Evolutionary conservation across 2,797 vertebrate species (phyloP).

Genomic region (Sebastes ruberrimus): DNA sequence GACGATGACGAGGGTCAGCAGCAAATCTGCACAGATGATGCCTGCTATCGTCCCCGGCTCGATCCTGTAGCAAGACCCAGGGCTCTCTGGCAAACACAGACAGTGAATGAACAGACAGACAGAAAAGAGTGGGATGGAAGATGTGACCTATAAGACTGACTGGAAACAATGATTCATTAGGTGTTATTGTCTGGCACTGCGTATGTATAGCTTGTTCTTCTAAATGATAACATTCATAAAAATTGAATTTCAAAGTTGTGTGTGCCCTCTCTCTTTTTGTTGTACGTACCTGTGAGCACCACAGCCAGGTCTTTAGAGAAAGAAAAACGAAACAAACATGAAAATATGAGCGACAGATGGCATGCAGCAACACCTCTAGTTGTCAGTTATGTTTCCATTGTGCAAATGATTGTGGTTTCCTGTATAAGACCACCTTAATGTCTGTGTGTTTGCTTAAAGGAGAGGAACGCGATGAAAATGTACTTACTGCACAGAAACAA

Average conservation of each 20-base stretch:
- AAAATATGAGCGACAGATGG: not conserved
- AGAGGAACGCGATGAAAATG: not conserved
- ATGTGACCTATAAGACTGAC: not conserved
- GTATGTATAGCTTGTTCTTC: not conserved
- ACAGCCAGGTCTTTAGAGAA: conserved; percentile 43
- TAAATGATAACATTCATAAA: not conserved
- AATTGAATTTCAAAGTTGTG: not conserved
- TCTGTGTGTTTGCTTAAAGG: not conserved
- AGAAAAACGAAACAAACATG: conserved; percentile 14
- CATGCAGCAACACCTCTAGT: not conserved
- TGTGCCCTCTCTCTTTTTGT: not conserved
- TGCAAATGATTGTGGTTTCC: conserved; percentile 59
- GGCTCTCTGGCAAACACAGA: conserved; percentile 45
- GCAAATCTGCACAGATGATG: conserved; percentile 74
- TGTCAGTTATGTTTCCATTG: conserved; percentile 26
- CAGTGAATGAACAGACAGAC: conserved; percentile 12
- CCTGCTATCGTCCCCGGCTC: conserved; percentile 70
- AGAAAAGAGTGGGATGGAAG: conserved; percentile 21
- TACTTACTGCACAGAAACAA: conserved; percentile 69
- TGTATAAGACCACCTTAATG: conserved; percentile 46
- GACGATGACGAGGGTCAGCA: conserved; percentile 80
- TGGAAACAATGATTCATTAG: conserved; percentile 41
- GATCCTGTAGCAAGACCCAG: conserved; percentile 74
- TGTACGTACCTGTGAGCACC: conserved; percentile 38
- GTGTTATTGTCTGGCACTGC: not conserved